Evolutionary conservation across 2,797 vertebrate species (phyloP).

Genomic region (Thamnophis elegans): DNA sequence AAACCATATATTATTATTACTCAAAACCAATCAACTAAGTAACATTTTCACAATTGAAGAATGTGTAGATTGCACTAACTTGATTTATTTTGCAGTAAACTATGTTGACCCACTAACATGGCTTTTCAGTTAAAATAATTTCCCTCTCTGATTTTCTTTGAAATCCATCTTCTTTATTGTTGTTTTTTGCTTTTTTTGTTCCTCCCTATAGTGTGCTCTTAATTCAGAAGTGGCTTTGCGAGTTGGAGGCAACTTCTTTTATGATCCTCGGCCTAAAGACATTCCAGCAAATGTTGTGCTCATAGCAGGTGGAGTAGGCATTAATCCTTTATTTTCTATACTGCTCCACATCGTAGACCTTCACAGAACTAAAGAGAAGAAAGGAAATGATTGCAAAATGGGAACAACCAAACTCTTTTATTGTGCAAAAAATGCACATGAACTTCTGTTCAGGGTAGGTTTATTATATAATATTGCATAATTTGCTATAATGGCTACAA

Average conservation of each 20-base stretch:
- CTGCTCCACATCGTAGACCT: constrained; percentile 86
- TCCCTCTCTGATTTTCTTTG: constrained; percentile 27
- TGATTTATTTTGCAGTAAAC: not conserved
- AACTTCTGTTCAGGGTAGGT: constrained; percentile 91
- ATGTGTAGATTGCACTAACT: not conserved
- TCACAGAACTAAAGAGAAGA: constrained; percentile 63
- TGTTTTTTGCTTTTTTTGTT: constrained; percentile 40
- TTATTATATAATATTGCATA: not conserved
- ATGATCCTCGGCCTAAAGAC: constrained; percentile 86
- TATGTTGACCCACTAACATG: constrained; percentile 12
- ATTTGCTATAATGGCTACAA: fast-evolving
- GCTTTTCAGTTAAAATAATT: not conserved
- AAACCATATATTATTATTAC: not conserved
- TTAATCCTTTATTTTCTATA: constrained; percentile 96
- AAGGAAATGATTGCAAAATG: constrained; percentile 68
- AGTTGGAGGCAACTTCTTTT: constrained; percentile 93
- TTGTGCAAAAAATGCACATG: constrained; percentile 83
- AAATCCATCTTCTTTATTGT: not conserved
- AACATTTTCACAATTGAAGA: not conserved
- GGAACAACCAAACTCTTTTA: constrained; percentile 83
- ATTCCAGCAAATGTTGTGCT: constrained; percentile 82
- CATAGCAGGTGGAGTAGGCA: constrained; percentile 93
- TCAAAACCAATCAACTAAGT: not conserved
- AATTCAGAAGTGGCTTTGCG: constrained; percentile 85
- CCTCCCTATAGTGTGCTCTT: constrained; percentile 76